A percentile compares a stretch with the other conserved stretches of the same genome.
phyloP scores from a whole-genome alignment of 2,888 invertebrate genomes.

The Apantesis nais region DNA sequence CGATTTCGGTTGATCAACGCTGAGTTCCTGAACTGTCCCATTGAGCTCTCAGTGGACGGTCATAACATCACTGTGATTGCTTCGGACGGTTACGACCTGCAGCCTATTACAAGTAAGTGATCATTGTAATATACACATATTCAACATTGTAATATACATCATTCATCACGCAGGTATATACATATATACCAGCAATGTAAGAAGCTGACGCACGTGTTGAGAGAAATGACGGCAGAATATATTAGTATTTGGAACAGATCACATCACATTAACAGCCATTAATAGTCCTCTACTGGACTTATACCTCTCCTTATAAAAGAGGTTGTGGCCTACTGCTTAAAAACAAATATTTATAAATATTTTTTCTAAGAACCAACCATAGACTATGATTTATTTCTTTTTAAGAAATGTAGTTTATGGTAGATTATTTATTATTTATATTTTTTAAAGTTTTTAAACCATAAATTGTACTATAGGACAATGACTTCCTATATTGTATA shows the following conservation, averaged over 20 bases:
- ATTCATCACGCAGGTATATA: too few relatives aligned
- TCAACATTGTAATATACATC: too few relatives aligned
- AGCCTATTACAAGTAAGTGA: constrained; percentile 89
- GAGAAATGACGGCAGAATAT: neutral
- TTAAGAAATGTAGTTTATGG: too few relatives aligned
- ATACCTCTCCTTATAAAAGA: too few relatives aligned
- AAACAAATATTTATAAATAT: neutral
- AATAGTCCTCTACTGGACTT: too few relatives aligned
- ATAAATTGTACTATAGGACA: neutral
- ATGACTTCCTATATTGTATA: neutral
- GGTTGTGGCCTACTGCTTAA: too few relatives aligned
- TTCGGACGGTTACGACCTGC: constrained; percentile 92
- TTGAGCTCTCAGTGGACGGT: constrained; percentile 92
- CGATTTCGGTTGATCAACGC: constrained; percentile 94
- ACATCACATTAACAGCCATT: too few relatives aligned
- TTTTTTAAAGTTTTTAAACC: neutral
- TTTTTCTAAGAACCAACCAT: neutral
- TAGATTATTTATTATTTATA: too few relatives aligned
- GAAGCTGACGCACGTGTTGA: neutral
- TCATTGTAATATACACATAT: constrained; percentile 30
- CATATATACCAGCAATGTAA: neutral
- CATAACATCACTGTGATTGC: constrained; percentile 92
- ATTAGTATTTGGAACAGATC: neutral
- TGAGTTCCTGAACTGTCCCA: constrained; percentile 94
- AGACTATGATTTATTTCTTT: neutral